Percentiles rank a stretch among this genome's conserved stretches.
phyloP scores from a whole-genome alignment of 2,888 invertebrate species.

The Protonemura montana region DNA sequence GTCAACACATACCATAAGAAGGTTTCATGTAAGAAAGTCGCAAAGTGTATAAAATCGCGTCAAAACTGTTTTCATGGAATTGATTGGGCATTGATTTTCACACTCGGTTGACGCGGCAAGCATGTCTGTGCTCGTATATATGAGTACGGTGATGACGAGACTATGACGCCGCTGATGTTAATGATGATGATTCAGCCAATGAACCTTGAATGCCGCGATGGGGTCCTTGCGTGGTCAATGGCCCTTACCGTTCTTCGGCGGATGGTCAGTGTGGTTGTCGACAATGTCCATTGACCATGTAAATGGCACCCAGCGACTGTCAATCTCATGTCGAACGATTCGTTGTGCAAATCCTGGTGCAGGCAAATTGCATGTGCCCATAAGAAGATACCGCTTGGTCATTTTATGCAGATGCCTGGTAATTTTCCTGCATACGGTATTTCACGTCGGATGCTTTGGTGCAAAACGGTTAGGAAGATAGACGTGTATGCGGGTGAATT shows the following conservation, averaged over 20 bases:
- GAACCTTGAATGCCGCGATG: not conserved
- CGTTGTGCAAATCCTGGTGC: conserved; percentile 7
- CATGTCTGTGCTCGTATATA: not conserved
- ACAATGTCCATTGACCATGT: not conserved
- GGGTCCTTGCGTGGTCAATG: not conserved
- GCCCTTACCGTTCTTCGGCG: not conserved
- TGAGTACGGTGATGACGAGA: not conserved
- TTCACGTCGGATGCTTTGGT: not conserved
- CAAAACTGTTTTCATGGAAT: conserved; percentile 12
- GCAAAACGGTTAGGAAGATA: too few relatives aligned
- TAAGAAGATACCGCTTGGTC: not conserved
- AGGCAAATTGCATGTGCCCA: not conserved
- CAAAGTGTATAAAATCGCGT: conserved; percentile 12
- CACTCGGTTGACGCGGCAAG: not conserved
- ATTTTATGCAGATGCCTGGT: not conserved
- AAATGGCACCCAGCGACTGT: not conserved
- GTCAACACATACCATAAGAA: not conserved
- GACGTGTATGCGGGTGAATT: too few relatives aligned
- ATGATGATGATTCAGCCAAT: conserved; percentile 7
- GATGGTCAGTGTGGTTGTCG: not conserved
- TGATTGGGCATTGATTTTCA: not conserved
- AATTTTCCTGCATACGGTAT: not conserved
- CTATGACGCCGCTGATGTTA: not conserved
- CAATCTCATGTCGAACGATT: not conserved
- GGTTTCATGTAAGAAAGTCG: not conserved